Base-by-base conservation (phyloP, 2,888 invertebrate genomes). In the Notodonta ziczac region DNA sequence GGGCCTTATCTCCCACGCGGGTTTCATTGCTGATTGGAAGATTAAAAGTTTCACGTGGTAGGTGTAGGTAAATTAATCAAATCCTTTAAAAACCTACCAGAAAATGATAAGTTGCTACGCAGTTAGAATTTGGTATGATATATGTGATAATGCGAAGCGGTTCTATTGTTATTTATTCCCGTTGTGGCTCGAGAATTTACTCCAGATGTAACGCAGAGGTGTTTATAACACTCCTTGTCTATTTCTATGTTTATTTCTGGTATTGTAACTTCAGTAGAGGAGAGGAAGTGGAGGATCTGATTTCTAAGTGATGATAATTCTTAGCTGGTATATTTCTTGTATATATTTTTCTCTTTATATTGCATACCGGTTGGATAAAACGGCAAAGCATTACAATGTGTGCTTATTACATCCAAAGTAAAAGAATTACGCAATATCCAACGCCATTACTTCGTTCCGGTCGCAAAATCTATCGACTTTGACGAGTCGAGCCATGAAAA, bases 401-500 rank as follows among this genome's bases (percentile, higher is more conserved):
- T 54, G 56, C 51, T 56, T 61, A 57, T 60, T 59, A 57, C 50
- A 66, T 9, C 56, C 52, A 16, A 57, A 56, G 32, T 32, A 52
- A 65, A 55, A 65, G 44, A 46, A 66, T 76, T 73, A 68, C 65
- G 59, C 61, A 71, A 76, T 59, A 57, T 56, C 59, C 63, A 62
- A 76, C 70, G 66, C 56, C 58, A 68, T 67, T 61, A 58, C 59
- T 59, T 24, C 35, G 66, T 76, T 66, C 68, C 62, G 61, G 65
- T 65, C 59, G 48, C 69, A 63, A 69, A 24, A 76, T 69, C 65
- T 54, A 63, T 69, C 67, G 63, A 67, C 67, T 67, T 75, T 72
- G 68, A 72, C 60, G 61, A 69, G 57, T 62, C 53, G 62, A 65
- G 59, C 65, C 65, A 74, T 71, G 69, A 73, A 74, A 74, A 76